phyloP scores from a whole-genome alignment of 1,140 invertebrate genomes.

The Micrasema longulum region DNA sequence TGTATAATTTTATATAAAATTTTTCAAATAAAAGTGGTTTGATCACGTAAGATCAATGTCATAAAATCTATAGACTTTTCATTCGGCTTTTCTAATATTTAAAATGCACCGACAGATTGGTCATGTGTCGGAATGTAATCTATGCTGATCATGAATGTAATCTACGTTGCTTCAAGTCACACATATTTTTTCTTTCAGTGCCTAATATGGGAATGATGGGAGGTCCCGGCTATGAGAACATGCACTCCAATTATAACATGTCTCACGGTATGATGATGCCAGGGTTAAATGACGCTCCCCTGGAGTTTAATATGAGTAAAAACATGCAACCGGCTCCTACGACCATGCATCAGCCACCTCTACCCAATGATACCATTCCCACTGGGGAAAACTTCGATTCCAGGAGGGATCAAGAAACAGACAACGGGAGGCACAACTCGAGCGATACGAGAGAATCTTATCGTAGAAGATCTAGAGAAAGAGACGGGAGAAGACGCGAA shows the following conservation, averaged over 20 bases:
- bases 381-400: slow-evolving; percentile 1
- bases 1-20: background rate
- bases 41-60: background rate
- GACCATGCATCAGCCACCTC: background rate
- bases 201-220: slow-evolving; percentile 49
- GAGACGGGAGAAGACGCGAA: slow-evolving; percentile 54
- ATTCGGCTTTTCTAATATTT: no score
- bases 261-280: slow-evolving; percentile 59
- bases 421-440: slow-evolving; percentile 5
- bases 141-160: background rate
- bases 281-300: slow-evolving; percentile 75
- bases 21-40: no score
- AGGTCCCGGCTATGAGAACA: slow-evolving; percentile 41
- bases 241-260: slow-evolving; percentile 50
- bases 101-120: background rate
- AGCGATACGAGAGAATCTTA: slow-evolving; percentile 30
- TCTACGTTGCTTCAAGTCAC: background rate
- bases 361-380: background rate
- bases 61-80: background rate
- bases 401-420: background rate
- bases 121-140: background rate
- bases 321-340: slow-evolving; percentile 53
- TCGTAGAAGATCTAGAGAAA: slow-evolving; percentile 25
- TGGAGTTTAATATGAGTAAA: slow-evolving; percentile 77
- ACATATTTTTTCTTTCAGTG: slow-evolving; percentile 40